A percentile compares a stretch with the other conserved stretches of the same genome.
phyloP scores from a whole-genome alignment of 2,113 vertebrate species.

The Aegotheles bennettii region DNA sequence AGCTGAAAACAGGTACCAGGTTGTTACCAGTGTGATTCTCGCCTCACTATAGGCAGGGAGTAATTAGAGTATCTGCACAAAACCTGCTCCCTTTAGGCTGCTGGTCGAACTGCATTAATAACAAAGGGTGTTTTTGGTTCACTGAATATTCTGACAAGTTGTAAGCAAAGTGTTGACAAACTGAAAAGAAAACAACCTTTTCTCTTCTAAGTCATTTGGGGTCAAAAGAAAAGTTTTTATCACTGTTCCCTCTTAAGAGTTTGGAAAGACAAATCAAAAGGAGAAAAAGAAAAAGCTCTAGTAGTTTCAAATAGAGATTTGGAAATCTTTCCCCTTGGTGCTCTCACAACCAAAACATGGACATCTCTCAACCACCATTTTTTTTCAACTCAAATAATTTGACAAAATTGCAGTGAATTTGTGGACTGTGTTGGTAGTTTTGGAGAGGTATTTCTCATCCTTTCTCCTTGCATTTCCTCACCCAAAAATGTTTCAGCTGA shows the following conservation, averaged over 20 bases:
- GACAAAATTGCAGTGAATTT: neutral
- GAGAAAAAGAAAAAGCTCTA: neutral
- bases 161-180: slow-evolving; percentile 33
- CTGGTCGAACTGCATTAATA: neutral
- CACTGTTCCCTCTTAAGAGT: neutral
- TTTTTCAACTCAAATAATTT: slow-evolving; percentile 15
- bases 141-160: slow-evolving; percentile 14
- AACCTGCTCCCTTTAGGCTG: neutral
- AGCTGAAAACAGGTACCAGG: neutral
- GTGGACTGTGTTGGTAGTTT: neutral
- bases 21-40: neutral
- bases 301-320: neutral
- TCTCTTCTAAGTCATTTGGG: neutral
- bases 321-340: neutral
- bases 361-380: neutral
- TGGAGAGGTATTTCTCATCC: neutral
- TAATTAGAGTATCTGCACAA: neutral
- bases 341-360: neutral
- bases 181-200: neutral
- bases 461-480: neutral
- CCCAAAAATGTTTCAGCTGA: neutral
- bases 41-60: neutral
- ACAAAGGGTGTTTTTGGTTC: neutral
- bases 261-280: neutral
- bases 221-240: slow-evolving; percentile 41